phyloP scores from a whole-genome alignment of 92 coral and sea anemone genomes.

The Pocillopora meandrina region DNA sequence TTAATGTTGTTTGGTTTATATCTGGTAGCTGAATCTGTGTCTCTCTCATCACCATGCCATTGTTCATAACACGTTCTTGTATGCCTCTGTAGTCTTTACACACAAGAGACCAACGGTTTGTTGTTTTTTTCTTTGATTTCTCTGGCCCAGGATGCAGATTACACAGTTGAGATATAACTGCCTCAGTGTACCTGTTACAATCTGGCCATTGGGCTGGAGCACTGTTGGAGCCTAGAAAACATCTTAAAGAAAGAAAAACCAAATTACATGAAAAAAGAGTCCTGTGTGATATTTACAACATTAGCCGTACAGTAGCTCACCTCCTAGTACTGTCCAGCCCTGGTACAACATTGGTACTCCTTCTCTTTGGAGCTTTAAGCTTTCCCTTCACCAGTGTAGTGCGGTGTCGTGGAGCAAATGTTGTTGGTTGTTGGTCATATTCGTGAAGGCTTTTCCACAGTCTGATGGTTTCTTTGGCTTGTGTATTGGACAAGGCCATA shows the following conservation, averaged over 20 bases:
- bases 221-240: constrained; percentile 39
- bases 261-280: no score
- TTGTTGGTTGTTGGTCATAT: constrained; percentile 40
- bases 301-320: background rate
- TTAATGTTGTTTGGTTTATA: constrained; percentile 61
- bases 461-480: constrained; percentile 33
- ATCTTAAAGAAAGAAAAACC: constrained; percentile 1
- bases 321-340: constrained; percentile 35
- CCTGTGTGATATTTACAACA: no score
- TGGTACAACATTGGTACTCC: constrained; percentile 20
- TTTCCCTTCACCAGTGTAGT: constrained; percentile 30
- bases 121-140: background rate
- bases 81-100: constrained; percentile 40
- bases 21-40: constrained; percentile 66
- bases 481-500: constrained; percentile 42
- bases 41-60: constrained; percentile 40
- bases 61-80: constrained; percentile 26
- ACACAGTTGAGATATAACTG: constrained; percentile 35
- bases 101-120: constrained; percentile 47
- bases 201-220: constrained; percentile 64
- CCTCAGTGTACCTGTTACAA: constrained; percentile 33
- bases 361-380: constrained; percentile 30
- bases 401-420: constrained; percentile 50
- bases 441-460: constrained; percentile 43
- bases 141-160: constrained; percentile 32